Conservation (phyloP, 1,140 invertebrate species). For the Aphaenogaster floridana region DNA sequence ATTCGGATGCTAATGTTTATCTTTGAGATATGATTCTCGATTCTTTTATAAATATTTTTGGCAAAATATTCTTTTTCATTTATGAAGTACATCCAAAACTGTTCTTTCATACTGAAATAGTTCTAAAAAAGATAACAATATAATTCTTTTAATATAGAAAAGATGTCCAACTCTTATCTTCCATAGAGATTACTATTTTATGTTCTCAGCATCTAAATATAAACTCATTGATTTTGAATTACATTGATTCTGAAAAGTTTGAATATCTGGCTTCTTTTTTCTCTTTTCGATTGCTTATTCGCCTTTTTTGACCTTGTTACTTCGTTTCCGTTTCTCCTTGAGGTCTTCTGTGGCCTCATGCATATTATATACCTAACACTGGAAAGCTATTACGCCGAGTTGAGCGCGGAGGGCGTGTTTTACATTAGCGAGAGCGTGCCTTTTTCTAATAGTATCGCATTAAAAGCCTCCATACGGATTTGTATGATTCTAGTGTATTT, state of each 20-base stretch:
- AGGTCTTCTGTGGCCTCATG: constrained; percentile 6
- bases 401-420: constrained; percentile 19
- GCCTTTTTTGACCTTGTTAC: not conserved
- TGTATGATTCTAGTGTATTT: not conserved
- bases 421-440: constrained; percentile 25
- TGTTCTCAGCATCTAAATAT: not conserved
- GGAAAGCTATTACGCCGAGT: constrained; percentile 42
- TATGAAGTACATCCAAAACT: not conserved
- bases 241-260: not conserved
- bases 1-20: not conserved
- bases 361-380: constrained; percentile 47
- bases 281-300: not conserved
- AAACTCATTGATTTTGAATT: not conserved
- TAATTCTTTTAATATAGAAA: not conserved
- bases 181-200: not conserved
- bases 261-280: not conserved
- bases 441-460: constrained; percentile 41
- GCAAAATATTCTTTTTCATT: not conserved
- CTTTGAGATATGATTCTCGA: not conserved
- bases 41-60: not conserved
- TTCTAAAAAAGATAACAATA: not conserved
- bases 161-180: not conserved
- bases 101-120: not conserved
- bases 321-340: constrained; percentile 21
- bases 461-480: constrained; percentile 2